phyloP scores from a whole-genome alignment of 2,797 vertebrate genomes.

The Parauchenoglanis punctatus region DNA sequence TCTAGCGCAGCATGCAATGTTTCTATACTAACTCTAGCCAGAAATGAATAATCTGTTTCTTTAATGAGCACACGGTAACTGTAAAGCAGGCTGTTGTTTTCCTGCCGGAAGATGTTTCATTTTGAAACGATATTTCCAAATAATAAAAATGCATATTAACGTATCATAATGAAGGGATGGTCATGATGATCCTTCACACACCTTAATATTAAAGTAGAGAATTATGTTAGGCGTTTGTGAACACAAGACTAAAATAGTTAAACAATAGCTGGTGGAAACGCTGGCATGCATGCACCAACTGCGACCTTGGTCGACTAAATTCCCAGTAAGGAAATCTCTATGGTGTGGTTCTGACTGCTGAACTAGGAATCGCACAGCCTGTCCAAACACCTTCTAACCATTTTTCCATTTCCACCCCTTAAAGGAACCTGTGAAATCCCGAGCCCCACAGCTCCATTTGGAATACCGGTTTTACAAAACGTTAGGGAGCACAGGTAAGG shows the following conservation, averaged over 20 bases:
- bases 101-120: not conserved
- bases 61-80: not conserved
- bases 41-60: not conserved
- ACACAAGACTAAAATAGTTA: not conserved
- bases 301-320: constrained; percentile 21
- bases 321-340: constrained; percentile 33
- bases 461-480: constrained; percentile 99
- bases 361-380: not conserved
- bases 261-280: constrained; percentile 38
- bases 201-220: not conserved
- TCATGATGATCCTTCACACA: not conserved
- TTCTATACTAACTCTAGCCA: not conserved
- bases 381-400: constrained; percentile 1
- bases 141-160: not conserved
- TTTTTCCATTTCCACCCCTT: constrained; percentile 57
- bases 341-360: constrained; percentile 9
- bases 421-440: constrained; percentile 98
- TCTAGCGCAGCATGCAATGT: not conserved
- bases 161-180: not conserved
- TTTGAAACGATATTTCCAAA: not conserved
- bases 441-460: constrained; percentile 97
- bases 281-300: constrained; percentile 4
- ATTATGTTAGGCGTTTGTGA: not conserved
- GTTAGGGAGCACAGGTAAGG: constrained; percentile 91
- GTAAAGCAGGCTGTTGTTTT: not conserved